Evolutionary conservation across 2,888 invertebrate species (phyloP).

Genomic region (Pasiphila rectangulata): DNA sequence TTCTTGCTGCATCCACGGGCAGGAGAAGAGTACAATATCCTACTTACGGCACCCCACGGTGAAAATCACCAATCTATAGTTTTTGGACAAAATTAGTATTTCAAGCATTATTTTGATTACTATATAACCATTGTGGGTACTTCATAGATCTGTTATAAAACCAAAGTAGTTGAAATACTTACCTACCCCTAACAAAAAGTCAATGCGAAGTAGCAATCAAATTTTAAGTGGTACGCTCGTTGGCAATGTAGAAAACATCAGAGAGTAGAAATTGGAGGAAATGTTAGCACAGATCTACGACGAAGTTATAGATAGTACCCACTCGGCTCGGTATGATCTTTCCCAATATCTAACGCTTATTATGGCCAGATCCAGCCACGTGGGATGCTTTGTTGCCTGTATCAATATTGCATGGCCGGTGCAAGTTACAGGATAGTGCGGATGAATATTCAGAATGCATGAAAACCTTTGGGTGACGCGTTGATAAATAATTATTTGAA

Average conservation of each 20-base stretch:
- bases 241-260: no score
- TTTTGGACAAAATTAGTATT: background rate
- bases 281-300: background rate
- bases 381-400: constrained; percentile 52
- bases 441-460: no score
- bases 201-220: no score
- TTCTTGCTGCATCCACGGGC: no score
- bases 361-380: constrained; percentile 57
- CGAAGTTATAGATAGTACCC: background rate
- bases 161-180: no score
- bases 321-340: constrained; percentile 1
- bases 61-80: no score
- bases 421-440: constrained; percentile 3
- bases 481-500: no score
- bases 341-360: constrained; percentile 27
- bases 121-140: background rate
- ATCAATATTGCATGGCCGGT: constrained; percentile 58
- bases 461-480: no score
- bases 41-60: no score
- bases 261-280: no score
- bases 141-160: background rate
- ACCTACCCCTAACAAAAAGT: no score
- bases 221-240: background rate
- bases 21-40: no score
- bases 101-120: background rate